Evolutionary conservation across 2,888 invertebrate species (phyloP).

Genomic region (Kuschelorhynchus macadamiae): DNA sequence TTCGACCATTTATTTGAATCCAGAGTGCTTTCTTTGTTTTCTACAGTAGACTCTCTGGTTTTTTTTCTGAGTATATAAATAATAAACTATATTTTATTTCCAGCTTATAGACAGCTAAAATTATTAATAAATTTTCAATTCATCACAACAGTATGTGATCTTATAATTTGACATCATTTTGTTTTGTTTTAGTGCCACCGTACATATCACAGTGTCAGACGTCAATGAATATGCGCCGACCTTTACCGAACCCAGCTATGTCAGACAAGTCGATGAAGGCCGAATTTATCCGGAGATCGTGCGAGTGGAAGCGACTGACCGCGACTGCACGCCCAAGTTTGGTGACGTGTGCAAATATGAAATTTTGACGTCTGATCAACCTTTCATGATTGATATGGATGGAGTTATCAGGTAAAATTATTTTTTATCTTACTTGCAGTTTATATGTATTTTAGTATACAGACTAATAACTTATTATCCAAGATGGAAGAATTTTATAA

Average conservation of each 20-base stretch:
- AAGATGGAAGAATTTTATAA: no score
- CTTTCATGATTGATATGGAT: slow-evolving; percentile 92
- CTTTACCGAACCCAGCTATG: slow-evolving; percentile 92
- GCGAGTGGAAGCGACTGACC: slow-evolving; percentile 91
- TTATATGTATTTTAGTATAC: no score
- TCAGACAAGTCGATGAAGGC: slow-evolving; percentile 92
- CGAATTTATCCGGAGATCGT: slow-evolving; percentile 91
- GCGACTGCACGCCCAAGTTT: slow-evolving; percentile 95
- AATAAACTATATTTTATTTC: no score
- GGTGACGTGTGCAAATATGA: slow-evolving; percentile 98
- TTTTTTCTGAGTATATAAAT: no score
- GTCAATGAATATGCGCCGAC: slow-evolving; percentile 96
- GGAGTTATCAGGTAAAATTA: slow-evolving; percentile 85
- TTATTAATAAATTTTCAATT: no score
- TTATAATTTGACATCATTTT: no score
- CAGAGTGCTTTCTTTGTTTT: no score
- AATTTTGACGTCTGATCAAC: slow-evolving; percentile 91
- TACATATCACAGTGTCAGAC: slow-evolving; percentile 95
- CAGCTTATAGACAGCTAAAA: no score
- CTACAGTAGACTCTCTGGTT: no score
- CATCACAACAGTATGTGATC: no score
- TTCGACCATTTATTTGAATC: no score
- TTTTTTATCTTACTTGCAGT: neutral
- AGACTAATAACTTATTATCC: no score
- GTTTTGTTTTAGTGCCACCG: slow-evolving; percentile 80